Evolutionary conservation across 2,888 invertebrate genomes (phyloP).

Genomic region (Micoletzkya japonica): DNA sequence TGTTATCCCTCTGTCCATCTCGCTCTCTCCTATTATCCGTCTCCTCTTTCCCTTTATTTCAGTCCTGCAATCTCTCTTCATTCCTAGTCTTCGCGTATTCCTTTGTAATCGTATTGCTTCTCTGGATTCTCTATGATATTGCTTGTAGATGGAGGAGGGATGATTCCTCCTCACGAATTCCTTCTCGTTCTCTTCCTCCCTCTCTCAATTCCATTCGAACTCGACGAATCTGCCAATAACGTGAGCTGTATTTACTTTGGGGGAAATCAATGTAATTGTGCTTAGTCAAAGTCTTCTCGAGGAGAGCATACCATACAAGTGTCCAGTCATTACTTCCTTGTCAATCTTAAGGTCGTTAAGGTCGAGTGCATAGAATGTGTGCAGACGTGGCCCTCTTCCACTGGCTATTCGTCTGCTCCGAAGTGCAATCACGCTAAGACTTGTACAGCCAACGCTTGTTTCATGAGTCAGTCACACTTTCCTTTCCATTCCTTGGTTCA

Average conservation of each 20-base stretch:
- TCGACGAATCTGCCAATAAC: slow-evolving; percentile 16
- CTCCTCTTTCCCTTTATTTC: neutral
- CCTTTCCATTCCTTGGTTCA: neutral
- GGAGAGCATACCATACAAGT: no score
- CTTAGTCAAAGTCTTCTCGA: no score
- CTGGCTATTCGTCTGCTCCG: slow-evolving; percentile 34
- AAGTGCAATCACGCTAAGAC: slow-evolving; percentile 46
- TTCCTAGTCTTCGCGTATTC: neutral
- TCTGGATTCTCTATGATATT: slow-evolving; percentile 5
- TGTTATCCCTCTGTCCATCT: neutral
- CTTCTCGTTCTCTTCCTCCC: slow-evolving; percentile 6
- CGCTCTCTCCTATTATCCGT: neutral
- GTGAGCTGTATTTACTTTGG: neutral
- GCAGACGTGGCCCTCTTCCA: slow-evolving; percentile 28
- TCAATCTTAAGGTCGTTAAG: no score
- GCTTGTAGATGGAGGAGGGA: slow-evolving; percentile 1
- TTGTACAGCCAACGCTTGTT: slow-evolving; percentile 50
- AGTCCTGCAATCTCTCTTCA: neutral
- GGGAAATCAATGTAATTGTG: neutral
- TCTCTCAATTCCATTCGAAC: slow-evolving; percentile 7
- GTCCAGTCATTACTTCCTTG: no score
- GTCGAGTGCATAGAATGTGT: slow-evolving; percentile 53
- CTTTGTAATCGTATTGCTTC: neutral
- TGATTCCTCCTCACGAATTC: slow-evolving; percentile 1
- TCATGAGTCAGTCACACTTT: slow-evolving; percentile 45